These are phyloP conservation scores for Dipodomys stephensi DNA, from an alignment of 2,113 vertebrate species.

Conservation along the genomic window DNA sequence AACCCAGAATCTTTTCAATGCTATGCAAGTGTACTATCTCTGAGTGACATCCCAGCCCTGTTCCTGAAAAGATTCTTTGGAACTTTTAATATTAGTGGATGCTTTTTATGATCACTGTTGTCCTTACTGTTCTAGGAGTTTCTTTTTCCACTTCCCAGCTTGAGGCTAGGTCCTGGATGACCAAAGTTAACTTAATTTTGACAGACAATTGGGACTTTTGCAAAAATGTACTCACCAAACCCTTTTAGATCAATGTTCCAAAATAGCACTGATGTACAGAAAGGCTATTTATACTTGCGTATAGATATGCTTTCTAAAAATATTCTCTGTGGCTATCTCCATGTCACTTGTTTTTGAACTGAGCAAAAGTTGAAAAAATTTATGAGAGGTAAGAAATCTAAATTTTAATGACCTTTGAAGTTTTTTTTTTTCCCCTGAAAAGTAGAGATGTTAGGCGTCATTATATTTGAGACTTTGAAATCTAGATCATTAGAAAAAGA, in stretches of 20 bases:
- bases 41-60: no score
- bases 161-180: slow-evolving; percentile 59
- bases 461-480: slow-evolving; percentile 37
- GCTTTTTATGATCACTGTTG: slow-evolving; percentile 54
- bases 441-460: slow-evolving; percentile 20
- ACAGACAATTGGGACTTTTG: slow-evolving; percentile 50
- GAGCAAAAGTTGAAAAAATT: slow-evolving; percentile 32
- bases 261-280: slow-evolving; percentile 62
- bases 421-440: slow-evolving; percentile 13
- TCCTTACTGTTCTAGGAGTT: slow-evolving; percentile 34
- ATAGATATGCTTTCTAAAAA: slow-evolving; percentile 68
- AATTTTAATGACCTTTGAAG: slow-evolving; percentile 31
- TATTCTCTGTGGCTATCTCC: slow-evolving; percentile 43
- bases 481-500: not conserved
- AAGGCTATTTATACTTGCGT: slow-evolving; percentile 62
- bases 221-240: slow-evolving; percentile 56
- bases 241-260: slow-evolving; percentile 68
- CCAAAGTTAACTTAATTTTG: slow-evolving; percentile 52
- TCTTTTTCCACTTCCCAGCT: slow-evolving; percentile 45
- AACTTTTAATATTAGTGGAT: slow-evolving; percentile 32
- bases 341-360: slow-evolving; percentile 40
- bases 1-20: not conserved
- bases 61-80: slow-evolving; percentile 39
- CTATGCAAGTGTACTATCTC: not conserved
- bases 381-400: slow-evolving; percentile 29